Percentiles rank a stretch among this genome's conserved stretches.
Evolutionary conservation across 2,113 vertebrate genomes (phyloP).

Genomic region (Crotophaga sulcirostris): DNA sequence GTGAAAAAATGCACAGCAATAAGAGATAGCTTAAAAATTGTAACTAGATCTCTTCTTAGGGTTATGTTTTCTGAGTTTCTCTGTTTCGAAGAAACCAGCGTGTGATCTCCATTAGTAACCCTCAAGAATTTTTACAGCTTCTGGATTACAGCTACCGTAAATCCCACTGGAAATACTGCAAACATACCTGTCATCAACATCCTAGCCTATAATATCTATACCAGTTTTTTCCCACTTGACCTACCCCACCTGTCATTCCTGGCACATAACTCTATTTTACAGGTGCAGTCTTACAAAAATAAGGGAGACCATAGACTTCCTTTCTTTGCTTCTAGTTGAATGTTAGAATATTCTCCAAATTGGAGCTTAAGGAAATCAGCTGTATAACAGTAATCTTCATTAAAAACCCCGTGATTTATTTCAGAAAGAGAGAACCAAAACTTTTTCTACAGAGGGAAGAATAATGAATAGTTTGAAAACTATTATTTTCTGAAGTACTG

Average conservation of each 20-base stretch:
- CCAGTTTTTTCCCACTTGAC: neutral
- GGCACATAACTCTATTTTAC: neutral
- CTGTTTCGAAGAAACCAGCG: neutral
- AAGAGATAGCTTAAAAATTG: neutral
- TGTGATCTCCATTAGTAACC: neutral
- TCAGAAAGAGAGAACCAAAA: neutral
- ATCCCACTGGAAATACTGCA: constrained; percentile 1
- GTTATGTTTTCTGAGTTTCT: neutral
- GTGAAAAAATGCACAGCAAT: neutral
- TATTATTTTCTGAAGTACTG: neutral
- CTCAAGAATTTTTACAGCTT: neutral
- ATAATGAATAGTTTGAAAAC: neutral
- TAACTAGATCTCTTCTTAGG: neutral
- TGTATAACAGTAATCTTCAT: neutral
- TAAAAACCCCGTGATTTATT: neutral
- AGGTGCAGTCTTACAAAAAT: neutral
- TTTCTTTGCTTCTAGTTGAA: neutral
- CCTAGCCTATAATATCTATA: neutral
- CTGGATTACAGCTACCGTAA: neutral
- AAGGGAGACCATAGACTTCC: neutral
- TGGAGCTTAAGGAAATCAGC: neutral
- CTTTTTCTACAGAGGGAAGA: neutral
- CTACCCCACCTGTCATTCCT: neutral
- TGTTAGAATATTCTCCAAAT: neutral
- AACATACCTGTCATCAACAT: neutral